Percentiles rank a stretch among this genome's conserved stretches.
These are phyloP conservation scores for Plemyria rubiginata DNA, from an alignment of 2,888 invertebrate genomes.

Conservation along the genomic window DNA sequence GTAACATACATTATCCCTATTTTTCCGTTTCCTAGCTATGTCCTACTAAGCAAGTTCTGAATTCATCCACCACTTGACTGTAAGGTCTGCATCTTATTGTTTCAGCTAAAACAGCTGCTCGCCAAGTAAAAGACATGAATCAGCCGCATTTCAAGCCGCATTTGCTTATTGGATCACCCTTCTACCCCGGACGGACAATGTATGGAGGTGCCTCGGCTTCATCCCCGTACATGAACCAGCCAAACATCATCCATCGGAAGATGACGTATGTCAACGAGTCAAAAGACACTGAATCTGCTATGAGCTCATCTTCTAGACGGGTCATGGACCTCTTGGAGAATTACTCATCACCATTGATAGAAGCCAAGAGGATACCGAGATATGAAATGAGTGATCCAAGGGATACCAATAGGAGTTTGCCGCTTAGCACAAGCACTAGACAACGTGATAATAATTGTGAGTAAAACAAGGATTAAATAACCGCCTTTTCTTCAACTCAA, in stretches of 20 bases:
- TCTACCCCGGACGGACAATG: slow-evolving; percentile 90
- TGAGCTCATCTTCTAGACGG: slow-evolving; percentile 90
- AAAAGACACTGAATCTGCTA: slow-evolving; percentile 53
- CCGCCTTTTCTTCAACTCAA: no score
- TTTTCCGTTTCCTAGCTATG: no score
- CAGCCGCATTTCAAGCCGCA: slow-evolving; percentile 65
- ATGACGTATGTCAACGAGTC: slow-evolving; percentile 55
- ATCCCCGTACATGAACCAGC: slow-evolving; percentile 82
- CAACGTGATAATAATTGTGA: slow-evolving; percentile 11
- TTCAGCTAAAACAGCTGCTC: slow-evolving; percentile 61
- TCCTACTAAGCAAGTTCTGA: no score
- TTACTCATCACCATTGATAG: slow-evolving; percentile 91
- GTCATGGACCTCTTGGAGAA: slow-evolving; percentile 92
- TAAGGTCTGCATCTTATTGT: not conserved
- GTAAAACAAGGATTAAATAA: not conserved
- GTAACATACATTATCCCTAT: no score
- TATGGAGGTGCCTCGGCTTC: slow-evolving; percentile 88
- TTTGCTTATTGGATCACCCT: slow-evolving; percentile 84
- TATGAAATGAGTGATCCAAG: slow-evolving; percentile 25
- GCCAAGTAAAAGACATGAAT: slow-evolving; percentile 66
- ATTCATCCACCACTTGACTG: no score
- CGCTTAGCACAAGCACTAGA: slow-evolving; percentile 28
- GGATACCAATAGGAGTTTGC: slow-evolving; percentile 15
- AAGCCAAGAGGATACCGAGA: slow-evolving; percentile 90
- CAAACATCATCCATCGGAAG: slow-evolving; percentile 61